Conservation (phyloP, 1,140 invertebrate genomes). For the Asbolus verrucosus region DNA sequence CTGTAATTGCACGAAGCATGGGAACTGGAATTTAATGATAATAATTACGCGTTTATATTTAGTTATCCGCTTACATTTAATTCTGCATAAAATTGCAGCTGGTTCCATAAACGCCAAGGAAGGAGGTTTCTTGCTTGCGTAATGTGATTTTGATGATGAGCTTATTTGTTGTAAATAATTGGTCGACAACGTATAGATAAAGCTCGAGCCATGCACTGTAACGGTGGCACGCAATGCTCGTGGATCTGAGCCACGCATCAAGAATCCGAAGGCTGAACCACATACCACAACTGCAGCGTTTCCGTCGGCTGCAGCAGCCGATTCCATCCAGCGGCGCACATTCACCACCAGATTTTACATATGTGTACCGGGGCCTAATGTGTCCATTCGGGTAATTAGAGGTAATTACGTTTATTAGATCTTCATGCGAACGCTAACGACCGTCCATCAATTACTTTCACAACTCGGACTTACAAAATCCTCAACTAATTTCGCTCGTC, state of each 20-base stretch:
- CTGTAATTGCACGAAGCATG: conserved; percentile 20
- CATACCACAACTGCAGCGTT: conserved; percentile 41
- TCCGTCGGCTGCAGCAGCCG: conserved; percentile 34
- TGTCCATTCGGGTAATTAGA: conserved; percentile 24
- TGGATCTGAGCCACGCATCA: conserved; percentile 50
- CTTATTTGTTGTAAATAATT: conserved; percentile 35
- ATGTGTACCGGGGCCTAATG: conserved; percentile 20
- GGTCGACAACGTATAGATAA: conserved; percentile 32
- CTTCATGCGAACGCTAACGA: conserved; percentile 9
- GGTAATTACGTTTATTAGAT: conserved; percentile 16
- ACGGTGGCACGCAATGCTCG: conserved; percentile 44
- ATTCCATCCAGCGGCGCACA: conserved; percentile 15
- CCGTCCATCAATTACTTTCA: conserved; percentile 17
- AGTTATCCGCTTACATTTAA: too few species aligned
- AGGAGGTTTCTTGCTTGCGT: too few species aligned
- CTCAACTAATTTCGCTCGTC: not conserved
- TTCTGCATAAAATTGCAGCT: too few species aligned
- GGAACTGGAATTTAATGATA: conserved; percentile 31
- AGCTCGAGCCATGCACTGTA: conserved; percentile 30
- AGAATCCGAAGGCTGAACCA: conserved; percentile 50
- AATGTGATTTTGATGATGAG: too few species aligned
- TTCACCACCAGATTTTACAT: conserved; percentile 36
- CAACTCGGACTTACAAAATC: conserved; percentile 29
- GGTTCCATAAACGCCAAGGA: too few species aligned
- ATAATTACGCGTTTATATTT: conserved; percentile 12